Base-by-base conservation (phyloP, 2,797 vertebrate species). In the Salmo trutta region DNA sequence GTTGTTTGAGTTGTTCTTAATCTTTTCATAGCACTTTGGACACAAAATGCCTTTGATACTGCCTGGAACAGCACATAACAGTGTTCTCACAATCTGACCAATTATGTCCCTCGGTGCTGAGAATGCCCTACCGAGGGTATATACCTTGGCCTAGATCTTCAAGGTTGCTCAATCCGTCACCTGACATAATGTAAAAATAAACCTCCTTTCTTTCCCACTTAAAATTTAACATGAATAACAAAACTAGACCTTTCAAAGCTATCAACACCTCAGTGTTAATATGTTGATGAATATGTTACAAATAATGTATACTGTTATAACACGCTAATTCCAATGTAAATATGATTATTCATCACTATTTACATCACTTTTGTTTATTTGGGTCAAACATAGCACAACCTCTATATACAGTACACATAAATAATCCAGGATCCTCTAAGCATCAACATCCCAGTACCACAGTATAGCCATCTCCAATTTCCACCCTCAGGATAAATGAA, bases 91-190 rank as follows among this genome's bases (percentile, higher is more conserved):
- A 47, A 47, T 47, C 41, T 47, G 41, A 47, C 41, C 41, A 47
- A 47, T 47, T 47, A 47, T 14, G 41, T 12, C 10, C 41, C 41
- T 47, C 41, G 14, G 10, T 3, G 41, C 41, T 47, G 56, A 59
- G 19, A 19, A 19, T 4, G 31, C 14, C 41, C 24, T 62, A 88
- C 78, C 59, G 84, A 70, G 71, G 78, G 72, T 85, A 73, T 77
- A 31, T 70, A 82, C 81, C 80, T 84, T 88, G 88, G 41, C 90
- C 91, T 81, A 88, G 69, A 91, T 90, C 78, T 75, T 70, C 76
- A 88, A 88, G 85, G 83, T 88, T 77, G 62, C 52, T 66, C 68
- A 73, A 75, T 76, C 62, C 75, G 71, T 72, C 74, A 41, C 24
- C 62, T 19, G 36, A 51, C 24, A 67, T 51, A 79, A 64, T 73